Evolutionary conservation across 1,140 invertebrate species (phyloP).

Genomic region (Lycorma delicatula): DNA sequence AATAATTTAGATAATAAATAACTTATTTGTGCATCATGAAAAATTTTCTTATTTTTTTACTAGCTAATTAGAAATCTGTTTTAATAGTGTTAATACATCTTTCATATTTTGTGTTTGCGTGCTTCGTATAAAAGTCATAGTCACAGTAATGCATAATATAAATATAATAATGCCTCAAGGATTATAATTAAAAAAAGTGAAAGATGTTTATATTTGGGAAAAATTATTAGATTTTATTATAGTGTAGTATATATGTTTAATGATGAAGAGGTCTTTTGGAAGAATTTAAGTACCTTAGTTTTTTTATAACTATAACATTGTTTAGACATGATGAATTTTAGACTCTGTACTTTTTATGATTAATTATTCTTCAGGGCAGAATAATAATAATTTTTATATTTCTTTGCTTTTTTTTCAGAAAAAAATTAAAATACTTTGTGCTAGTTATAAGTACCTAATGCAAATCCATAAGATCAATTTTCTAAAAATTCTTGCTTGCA

Average conservation of each 20-base stretch:
- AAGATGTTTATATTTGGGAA: too few relatives aligned
- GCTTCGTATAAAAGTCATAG: too few relatives aligned
- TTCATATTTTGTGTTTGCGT: too few relatives aligned
- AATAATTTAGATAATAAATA: too few relatives aligned
- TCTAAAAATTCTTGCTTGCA: slow-evolving; percentile 35
- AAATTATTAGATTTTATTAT: not conserved
- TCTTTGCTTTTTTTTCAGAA: slow-evolving; percentile 35
- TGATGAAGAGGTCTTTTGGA: not conserved
- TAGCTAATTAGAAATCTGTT: too few relatives aligned
- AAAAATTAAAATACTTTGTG: slow-evolving; percentile 37
- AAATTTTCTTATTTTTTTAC: too few relatives aligned
- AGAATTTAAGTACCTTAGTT: not conserved
- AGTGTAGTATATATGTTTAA: not conserved
- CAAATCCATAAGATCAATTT: slow-evolving; percentile 35
- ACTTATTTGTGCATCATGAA: too few relatives aligned
- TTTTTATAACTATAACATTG: not conserved
- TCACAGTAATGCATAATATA: too few relatives aligned
- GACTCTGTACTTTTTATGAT: not conserved
- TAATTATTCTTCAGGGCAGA: not conserved
- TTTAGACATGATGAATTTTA: not conserved
- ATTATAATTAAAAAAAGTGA: too few relatives aligned
- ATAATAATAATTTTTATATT: not conserved
- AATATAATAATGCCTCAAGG: too few relatives aligned
- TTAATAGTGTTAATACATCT: too few relatives aligned
- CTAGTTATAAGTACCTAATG: slow-evolving; percentile 32